These are phyloP conservation scores for Platyscapa corneri DNA, from an alignment of 1,140 invertebrate genomes.

Conservation along the genomic window DNA sequence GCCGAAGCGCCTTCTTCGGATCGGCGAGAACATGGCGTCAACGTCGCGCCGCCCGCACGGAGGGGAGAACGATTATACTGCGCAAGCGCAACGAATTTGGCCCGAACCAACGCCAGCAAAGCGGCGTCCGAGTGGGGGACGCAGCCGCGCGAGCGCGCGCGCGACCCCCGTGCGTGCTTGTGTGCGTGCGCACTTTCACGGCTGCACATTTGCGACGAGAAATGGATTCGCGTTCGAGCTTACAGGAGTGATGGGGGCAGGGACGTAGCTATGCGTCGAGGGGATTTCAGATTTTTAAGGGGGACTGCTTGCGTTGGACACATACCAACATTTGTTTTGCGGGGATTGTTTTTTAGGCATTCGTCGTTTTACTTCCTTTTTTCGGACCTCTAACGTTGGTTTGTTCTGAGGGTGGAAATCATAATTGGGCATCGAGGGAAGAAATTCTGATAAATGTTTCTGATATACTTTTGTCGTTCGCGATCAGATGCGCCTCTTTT, in stretches of 20 bases:
- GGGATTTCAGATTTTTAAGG: background rate
- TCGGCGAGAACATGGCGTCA: constrained; percentile 31
- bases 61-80: background rate
- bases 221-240: constrained; percentile 31
- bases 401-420: background rate
- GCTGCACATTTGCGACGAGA: background rate
- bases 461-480: background rate
- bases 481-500: background rate
- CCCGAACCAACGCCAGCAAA: constrained; percentile 29
- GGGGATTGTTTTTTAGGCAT: background rate
- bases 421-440: background rate
- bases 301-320: background rate
- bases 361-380: background rate
- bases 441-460: background rate
- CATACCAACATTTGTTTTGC: background rate
- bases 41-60: constrained; percentile 33
- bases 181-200: background rate
- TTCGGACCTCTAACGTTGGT: background rate
- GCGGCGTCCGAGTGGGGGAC: constrained; percentile 5
- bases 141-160: background rate
- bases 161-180: background rate
- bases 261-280: constrained; percentile 33
- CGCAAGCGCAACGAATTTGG: background rate
- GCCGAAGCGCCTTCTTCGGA: constrained; percentile 16
- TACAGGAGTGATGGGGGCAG: constrained; percentile 24